Base-by-base conservation (phyloP, 2,113 vertebrate species). In the Nematolebias whitei region DNA sequence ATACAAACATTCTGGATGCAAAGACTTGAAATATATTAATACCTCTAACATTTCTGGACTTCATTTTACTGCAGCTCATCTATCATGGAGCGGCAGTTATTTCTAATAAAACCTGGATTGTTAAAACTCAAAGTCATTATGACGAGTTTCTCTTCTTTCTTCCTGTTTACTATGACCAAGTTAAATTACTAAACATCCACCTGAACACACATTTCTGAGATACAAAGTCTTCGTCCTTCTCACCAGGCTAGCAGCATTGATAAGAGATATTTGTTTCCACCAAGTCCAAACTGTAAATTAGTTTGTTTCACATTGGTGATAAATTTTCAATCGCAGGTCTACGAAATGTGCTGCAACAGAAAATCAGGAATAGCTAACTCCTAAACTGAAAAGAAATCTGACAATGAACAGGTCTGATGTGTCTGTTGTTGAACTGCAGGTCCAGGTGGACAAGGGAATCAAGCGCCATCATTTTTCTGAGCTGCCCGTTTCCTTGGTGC, bases 401-500 rank as follows among this genome's bases (percentile, higher is more conserved):
- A 9, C 5, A 35, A 12, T 50, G 22, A 50, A 6, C 13, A 16
- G 13, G 32, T 12, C 15, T 18, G 4, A 45, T 41, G 43, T 39
- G 35, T 9, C 23, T 57, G 8, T 52, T 35, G 5, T 65, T 39
- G 8, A 16, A 15, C 50, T 43, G 9, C 20, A 93, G 92, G 84
- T 92, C 63, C 92, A 93, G 80, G 50, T 88, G 66, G 86, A 92
- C 57, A 3, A 16, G 0, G 76, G 55, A 16, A 0, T 8, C 26
- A 2, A 1, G 2, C n/a, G 48, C 0, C 88, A 93, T 12, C 45
- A 18, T 24, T 92, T 94, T 16, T 56, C 81, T 4, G 94, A 95
- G 77, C 61, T 94, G 24, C 92, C 93, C 0, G 90, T 93, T 1
- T 95, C 95, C 35, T 62, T 95, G 83, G 92, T 95, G 59, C 72